Evolutionary conservation across 2,113 vertebrate species (phyloP).

Genomic region (Sprattus sprattus): DNA sequence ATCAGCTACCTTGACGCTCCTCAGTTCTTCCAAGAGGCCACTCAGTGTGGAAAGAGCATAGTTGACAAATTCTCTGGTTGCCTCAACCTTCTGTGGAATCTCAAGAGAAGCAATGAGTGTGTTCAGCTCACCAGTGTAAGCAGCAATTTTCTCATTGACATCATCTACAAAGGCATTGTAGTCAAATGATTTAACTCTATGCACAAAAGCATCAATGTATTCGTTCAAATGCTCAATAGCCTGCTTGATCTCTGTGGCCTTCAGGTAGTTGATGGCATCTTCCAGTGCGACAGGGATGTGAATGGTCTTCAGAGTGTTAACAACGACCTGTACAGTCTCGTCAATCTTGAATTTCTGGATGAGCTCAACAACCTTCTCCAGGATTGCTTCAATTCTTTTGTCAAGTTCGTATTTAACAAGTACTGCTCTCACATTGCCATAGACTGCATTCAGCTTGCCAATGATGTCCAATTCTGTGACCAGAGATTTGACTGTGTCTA

Average conservation of each 20-base stretch:
- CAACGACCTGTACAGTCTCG: conserved; percentile 70
- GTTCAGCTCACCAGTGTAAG: conserved; percentile 68
- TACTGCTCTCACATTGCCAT: conserved; percentile 65
- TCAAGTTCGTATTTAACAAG: conserved; percentile 75
- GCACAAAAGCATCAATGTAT: conserved; percentile 66
- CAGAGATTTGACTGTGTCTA: conserved; percentile 57
- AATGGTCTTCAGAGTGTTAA: conserved; percentile 62
- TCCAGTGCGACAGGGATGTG: conserved; percentile 69
- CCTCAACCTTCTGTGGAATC: conserved; percentile 78
- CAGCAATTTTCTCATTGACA: conserved; percentile 69
- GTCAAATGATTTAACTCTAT: conserved; percentile 75
- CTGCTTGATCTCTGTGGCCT: conserved; percentile 71
- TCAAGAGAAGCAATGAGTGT: conserved; percentile 72
- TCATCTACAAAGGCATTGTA: conserved; percentile 80
- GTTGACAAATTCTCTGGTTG: conserved; percentile 68
- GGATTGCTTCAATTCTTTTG: conserved; percentile 69
- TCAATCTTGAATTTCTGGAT: conserved; percentile 74
- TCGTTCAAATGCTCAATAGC: conserved; percentile 76
- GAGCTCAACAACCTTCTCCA: conserved; percentile 75
- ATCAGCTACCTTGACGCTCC: conserved; percentile 69
- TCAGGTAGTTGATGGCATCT: conserved; percentile 66
- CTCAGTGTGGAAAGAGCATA: conserved; percentile 55
- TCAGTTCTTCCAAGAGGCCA: conserved; percentile 63
- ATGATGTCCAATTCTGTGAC: conserved; percentile 72
- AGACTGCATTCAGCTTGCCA: conserved; percentile 71